These are phyloP conservation scores for Ptychodera flava DNA, from an alignment of 35 echinoderm and acorn worm species.

Conservation along the genomic window DNA sequence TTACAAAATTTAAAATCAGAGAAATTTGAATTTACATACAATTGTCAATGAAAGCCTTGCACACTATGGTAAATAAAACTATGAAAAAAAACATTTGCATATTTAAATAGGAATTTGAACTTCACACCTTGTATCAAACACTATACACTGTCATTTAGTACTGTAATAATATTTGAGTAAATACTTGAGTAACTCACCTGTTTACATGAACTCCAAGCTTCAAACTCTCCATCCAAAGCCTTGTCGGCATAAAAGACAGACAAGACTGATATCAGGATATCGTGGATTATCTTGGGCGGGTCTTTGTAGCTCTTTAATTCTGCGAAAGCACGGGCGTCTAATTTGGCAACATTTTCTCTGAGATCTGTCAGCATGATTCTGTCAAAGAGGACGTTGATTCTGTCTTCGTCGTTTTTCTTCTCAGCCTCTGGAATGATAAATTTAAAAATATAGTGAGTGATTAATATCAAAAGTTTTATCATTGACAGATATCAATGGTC, in stretches of 20 bases:
- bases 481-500: neutral
- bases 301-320: slow-evolving; percentile 99
- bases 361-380: slow-evolving; percentile 98
- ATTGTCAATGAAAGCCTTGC: no score
- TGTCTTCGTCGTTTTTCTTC: slow-evolving; percentile 85
- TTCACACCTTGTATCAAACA: no score
- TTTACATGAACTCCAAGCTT: slow-evolving; percentile 84
- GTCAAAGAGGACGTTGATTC: slow-evolving; percentile 98
- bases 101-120: no score
- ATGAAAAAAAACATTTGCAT: no score
- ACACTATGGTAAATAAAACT: no score
- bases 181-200: no score
- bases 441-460: no score
- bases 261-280: slow-evolving; percentile 79
- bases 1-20: no score
- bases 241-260: slow-evolving; percentile 85
- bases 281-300: slow-evolving; percentile 93
- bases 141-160: no score
- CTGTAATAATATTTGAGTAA: no score
- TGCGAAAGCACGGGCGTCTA: slow-evolving; percentile 85
- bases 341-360: slow-evolving; percentile 79
- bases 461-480: neutral
- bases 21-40: no score
- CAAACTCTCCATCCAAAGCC: slow-evolving; percentile 61
- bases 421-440: slow-evolving; percentile 95